phyloP scores from a whole-genome alignment of 2,113 vertebrate genomes.

The Caloenas nicobarica region DNA sequence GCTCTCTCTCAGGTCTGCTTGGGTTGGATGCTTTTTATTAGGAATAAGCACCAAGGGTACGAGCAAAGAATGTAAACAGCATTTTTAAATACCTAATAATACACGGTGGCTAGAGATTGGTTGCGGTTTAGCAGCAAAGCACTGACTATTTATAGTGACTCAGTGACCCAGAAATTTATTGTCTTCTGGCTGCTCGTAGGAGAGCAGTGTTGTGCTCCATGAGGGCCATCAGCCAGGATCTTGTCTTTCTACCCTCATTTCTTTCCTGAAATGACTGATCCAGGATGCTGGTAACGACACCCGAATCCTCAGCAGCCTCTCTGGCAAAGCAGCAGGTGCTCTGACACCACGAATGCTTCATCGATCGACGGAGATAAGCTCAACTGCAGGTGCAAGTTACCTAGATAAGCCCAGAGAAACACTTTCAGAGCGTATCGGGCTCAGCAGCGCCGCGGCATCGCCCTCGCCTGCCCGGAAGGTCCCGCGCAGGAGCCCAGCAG shows the following conservation, averaged over 20 bases:
- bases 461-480: not conserved
- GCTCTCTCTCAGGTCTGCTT: not conserved
- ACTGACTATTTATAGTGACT: slow-evolving; percentile 34
- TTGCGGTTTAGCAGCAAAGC: slow-evolving; percentile 13
- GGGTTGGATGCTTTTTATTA: slow-evolving; percentile 44
- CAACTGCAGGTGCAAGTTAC: not conserved
- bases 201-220: not conserved
- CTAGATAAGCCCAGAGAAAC: not conserved
- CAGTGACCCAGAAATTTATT: slow-evolving; percentile 55
- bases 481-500: fast-evolving
- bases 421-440: not conserved
- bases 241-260: not conserved
- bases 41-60: slow-evolving; percentile 34
- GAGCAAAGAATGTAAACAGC: slow-evolving; percentile 49
- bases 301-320: not conserved
- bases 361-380: not conserved
- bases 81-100: slow-evolving; percentile 17
- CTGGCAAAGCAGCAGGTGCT: not conserved
- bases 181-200: not conserved
- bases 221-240: slow-evolving; percentile 24
- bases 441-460: not conserved
- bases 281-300: not conserved
- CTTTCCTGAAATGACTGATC: not conserved
- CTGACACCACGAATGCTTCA: not conserved
- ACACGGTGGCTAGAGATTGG: not conserved